Conservation (phyloP, 2,888 invertebrate species). For the Lapara coniferarum region DNA sequence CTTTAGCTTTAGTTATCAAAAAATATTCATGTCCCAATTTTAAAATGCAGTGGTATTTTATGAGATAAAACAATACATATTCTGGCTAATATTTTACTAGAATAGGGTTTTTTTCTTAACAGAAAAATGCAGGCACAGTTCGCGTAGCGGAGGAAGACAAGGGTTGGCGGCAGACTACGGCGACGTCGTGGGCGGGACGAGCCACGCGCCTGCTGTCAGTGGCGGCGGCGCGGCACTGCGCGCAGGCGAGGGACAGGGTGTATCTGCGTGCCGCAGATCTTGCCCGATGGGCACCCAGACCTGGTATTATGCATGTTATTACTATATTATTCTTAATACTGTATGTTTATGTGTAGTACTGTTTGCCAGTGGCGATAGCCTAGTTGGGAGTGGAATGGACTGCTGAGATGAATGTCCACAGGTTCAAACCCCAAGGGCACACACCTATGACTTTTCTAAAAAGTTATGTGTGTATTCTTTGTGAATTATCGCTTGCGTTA, state of each 20-base stretch:
- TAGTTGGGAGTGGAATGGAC: too few relatives aligned
- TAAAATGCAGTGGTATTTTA: too few relatives aligned
- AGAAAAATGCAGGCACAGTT: constrained; percentile 93
- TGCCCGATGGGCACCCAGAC: constrained; percentile 89
- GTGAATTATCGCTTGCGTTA: too few relatives aligned
- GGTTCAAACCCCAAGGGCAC: too few relatives aligned
- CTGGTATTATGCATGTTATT: constrained; percentile 82
- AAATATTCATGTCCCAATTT: too few relatives aligned
- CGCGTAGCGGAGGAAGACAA: constrained; percentile 95
- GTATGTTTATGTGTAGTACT: not conserved
- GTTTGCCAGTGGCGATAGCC: too few relatives aligned
- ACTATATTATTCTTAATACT: not conserved
- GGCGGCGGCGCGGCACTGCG: constrained; percentile 90
- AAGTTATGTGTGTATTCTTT: too few relatives aligned
- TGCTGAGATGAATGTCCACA: too few relatives aligned
- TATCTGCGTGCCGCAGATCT: constrained; percentile 91
- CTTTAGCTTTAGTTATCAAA: too few relatives aligned
- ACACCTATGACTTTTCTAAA: too few relatives aligned
- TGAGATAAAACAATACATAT: too few relatives aligned
- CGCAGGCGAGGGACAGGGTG: constrained; percentile 89
- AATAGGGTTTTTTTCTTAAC: constrained; percentile 12
- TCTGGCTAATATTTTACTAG: too few relatives aligned
- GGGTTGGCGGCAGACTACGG: constrained; percentile 91
- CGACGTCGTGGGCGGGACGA: constrained; percentile 93
- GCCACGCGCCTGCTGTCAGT: constrained; percentile 75